Conservation (phyloP, 2,888 invertebrate species). For the Physocephala rufipes region DNA sequence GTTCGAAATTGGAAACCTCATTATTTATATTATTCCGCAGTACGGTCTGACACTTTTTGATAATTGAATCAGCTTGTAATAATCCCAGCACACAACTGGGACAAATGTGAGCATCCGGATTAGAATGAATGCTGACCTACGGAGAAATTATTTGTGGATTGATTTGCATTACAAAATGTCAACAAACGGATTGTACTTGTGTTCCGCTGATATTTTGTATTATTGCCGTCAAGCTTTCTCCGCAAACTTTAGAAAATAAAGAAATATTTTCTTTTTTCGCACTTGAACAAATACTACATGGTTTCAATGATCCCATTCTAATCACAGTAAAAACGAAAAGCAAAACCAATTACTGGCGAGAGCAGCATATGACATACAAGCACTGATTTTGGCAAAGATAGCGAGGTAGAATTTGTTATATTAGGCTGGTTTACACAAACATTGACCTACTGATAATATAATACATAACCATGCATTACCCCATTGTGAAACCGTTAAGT, state of each 20-base stretch:
- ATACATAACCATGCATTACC: no score
- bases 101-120: conserved; percentile 28
- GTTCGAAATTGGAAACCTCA: background rate
- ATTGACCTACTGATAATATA: no score
- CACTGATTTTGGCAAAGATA: no score
- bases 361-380: no score
- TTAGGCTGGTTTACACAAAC: no score
- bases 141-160: background rate
- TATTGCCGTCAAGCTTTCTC: conserved; percentile 18
- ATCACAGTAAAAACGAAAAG: no score
- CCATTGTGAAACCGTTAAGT: no score
- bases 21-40: background rate
- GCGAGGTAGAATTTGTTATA: no score
- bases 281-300: conserved; percentile 25
- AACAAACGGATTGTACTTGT: conserved; percentile 19
- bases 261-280: conserved; percentile 7
- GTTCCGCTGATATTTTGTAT: conserved; percentile 29
- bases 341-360: no score
- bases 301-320: background rate
- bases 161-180: background rate
- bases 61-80: conserved; percentile 32
- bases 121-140: background rate
- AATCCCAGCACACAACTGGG: conserved; percentile 25
- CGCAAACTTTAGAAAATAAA: conserved; percentile 2
- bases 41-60: conserved; percentile 25